phyloP scores from a whole-genome alignment of 2,113 vertebrate genomes.

The Microtus pennsylvanicus region DNA sequence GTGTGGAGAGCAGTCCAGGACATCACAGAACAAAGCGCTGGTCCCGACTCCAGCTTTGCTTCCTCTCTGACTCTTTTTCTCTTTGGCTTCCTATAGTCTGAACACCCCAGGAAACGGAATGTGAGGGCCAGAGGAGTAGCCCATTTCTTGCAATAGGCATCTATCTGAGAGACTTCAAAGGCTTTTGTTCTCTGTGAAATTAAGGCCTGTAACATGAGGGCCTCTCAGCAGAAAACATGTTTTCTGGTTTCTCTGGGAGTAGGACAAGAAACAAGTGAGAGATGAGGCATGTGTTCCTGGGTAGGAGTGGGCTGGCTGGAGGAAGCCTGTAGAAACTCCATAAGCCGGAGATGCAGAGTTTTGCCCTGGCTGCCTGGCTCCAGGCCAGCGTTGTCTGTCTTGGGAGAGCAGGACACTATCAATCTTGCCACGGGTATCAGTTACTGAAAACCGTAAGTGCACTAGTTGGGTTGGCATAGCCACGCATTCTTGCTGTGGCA shows the following conservation, averaged over 20 bases:
- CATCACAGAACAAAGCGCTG: not conserved
- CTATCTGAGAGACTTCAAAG: not conserved
- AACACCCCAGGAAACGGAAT: not conserved
- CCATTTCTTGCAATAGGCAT: not conserved
- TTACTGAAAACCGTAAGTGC: not conserved
- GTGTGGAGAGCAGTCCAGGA: not conserved
- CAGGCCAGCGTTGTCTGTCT: not conserved
- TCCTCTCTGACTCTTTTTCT: not conserved
- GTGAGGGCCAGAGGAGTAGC: not conserved
- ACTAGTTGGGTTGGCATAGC: not conserved
- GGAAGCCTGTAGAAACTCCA: not conserved
- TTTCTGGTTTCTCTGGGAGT: not conserved
- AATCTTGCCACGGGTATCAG: not conserved
- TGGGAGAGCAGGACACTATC: not conserved
- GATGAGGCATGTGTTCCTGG: not conserved
- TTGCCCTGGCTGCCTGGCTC: not conserved
- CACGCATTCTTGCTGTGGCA: not conserved
- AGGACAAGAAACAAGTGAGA: not conserved
- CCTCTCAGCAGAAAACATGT: accelerated
- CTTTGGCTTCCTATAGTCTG: accelerated
- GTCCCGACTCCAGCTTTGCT: too few species aligned
- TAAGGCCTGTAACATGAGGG: not conserved
- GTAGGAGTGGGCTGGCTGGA: not conserved
- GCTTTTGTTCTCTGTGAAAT: not conserved
- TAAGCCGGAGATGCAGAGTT: not conserved